Evolutionary conservation across 2,888 invertebrate species (phyloP).

Genomic region (Euspilapteryx auroguttella): DNA sequence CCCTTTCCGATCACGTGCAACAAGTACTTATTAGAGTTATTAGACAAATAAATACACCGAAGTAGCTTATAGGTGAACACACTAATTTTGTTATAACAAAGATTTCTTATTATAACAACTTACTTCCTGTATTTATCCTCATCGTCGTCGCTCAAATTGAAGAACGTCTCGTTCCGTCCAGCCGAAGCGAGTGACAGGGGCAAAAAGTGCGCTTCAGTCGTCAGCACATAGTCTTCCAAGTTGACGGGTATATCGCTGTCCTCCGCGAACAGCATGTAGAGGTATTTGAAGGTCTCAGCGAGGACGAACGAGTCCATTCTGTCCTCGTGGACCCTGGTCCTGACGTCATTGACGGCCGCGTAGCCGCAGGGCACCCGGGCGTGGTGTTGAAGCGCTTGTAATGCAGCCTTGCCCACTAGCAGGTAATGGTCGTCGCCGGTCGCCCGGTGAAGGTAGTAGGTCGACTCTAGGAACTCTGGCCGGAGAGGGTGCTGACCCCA

Average conservation of each 20-base stretch:
- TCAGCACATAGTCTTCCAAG: constrained; percentile 85
- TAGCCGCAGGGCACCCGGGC: constrained; percentile 95
- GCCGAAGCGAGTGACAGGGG: constrained; percentile 79
- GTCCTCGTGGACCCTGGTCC: constrained; percentile 89
- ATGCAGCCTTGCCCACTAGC: constrained; percentile 83
- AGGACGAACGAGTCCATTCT: constrained; percentile 98
- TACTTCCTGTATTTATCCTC: constrained; percentile 43
- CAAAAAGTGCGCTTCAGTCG: constrained; percentile 94
- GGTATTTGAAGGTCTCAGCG: constrained; percentile 97
- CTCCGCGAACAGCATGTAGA: constrained; percentile 89
- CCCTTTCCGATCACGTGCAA: no score
- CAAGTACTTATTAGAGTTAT: no score
- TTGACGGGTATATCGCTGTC: constrained; percentile 80
- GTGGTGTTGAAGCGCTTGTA: constrained; percentile 86
- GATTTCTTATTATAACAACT: no score
- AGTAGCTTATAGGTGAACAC: no score
- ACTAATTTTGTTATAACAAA: no score
- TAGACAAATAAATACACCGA: no score
- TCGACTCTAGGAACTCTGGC: constrained; percentile 97
- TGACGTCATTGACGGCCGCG: constrained; percentile 95
- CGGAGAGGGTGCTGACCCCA: constrained; percentile 98
- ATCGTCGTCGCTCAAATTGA: constrained; percentile 46
- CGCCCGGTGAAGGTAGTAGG: constrained; percentile 94
- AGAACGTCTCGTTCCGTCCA: constrained; percentile 50
- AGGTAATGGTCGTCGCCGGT: constrained; percentile 96